Evolutionary conservation across 2,888 invertebrate species (phyloP).

Genomic region (Melipona bicolor): DNA sequence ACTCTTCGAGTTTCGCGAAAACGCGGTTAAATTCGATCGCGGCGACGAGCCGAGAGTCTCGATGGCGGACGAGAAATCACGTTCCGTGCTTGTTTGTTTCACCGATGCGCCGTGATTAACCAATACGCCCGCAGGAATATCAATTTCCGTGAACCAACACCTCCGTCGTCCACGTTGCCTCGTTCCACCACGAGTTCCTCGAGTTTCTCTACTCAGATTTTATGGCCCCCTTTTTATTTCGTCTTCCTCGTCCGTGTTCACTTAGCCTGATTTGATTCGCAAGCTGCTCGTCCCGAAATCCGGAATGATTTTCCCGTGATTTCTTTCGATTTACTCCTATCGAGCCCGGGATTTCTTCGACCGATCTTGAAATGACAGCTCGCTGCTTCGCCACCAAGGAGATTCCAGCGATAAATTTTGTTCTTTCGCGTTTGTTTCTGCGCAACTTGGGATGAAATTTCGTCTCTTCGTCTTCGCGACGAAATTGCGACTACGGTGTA

Average conservation of each 20-base stretch:
- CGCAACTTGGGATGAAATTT: not conserved
- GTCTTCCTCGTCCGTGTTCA: constrained; percentile 8
- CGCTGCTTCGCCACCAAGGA: not conserved
- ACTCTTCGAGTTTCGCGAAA: constrained; percentile 43
- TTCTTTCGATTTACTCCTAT: constrained; percentile 21
- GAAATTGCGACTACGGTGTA: not conserved
- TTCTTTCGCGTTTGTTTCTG: no score
- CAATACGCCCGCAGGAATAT: constrained; percentile 60
- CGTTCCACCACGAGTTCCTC: constrained; percentile 14
- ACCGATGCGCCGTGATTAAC: constrained; percentile 62
- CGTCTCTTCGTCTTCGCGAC: not conserved
- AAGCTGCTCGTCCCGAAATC: not conserved
- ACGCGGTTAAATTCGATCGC: constrained; percentile 58
- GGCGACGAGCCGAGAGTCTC: constrained; percentile 37
- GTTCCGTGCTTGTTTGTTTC: constrained; percentile 52
- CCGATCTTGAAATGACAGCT: not conserved
- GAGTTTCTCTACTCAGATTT: constrained; percentile 47
- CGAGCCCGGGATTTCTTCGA: not conserved
- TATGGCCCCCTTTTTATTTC: constrained; percentile 48
- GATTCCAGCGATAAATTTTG: constrained; percentile 1
- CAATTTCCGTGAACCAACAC: constrained; percentile 60
- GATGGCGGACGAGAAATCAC: constrained; percentile 66
- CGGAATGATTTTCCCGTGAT: constrained; percentile 21
- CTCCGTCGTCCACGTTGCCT: constrained; percentile 32
- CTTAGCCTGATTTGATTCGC: constrained; percentile 43